Base-by-base conservation (phyloP, 92 coral and sea anemone species). In the Zoanthus gigantus region DNA sequence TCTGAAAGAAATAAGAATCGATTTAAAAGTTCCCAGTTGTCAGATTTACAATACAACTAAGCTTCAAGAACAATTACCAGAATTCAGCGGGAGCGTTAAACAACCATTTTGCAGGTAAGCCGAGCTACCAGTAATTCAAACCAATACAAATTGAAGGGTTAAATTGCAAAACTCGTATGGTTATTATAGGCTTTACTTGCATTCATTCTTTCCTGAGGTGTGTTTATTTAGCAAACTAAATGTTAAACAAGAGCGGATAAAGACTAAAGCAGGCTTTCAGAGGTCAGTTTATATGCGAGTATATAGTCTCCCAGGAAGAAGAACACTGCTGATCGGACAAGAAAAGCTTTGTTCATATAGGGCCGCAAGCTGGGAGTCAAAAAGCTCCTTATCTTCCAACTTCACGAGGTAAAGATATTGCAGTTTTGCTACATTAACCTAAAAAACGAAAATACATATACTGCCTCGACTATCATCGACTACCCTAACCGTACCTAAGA, bases 221-320 rank as follows among this genome's bases (percentile, higher is more conserved):
- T 81, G 47, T 81, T 81, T 66, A 81, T 53, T 67, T 66, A 65
- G 85, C 85, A 81, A 81, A 81, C 85, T 81, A 81, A 47, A 81
- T 63, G 75, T 81, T 81, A 81, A 46, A 81, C 60, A 81, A 81
- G 75, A 81, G 74, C 58, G 47, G 65, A 66, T 81, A 81, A 81
- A 81, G 45, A 65, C 85, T 67, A 65, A 69, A 81, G 7, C 75
- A 66, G 63, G 50, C 2, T 53, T 81, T 81, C 85, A 81, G 74
- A 46, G 61, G 75, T 81, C 85, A 81, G 65, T 81, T 66, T 65
- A 52, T 47, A 3, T 9, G 85, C 85, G 7, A 30, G 75, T 56
- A 23, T 23, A 23, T 23, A 81, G 66, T 74, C 85, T 81, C 85
- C 85, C 85, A 81, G 66, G 85, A 81, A 81, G 85, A 12, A 44